Evolutionary conservation across 2,113 vertebrate species (phyloP).

Genomic region (Nannospalax galili): DNA sequence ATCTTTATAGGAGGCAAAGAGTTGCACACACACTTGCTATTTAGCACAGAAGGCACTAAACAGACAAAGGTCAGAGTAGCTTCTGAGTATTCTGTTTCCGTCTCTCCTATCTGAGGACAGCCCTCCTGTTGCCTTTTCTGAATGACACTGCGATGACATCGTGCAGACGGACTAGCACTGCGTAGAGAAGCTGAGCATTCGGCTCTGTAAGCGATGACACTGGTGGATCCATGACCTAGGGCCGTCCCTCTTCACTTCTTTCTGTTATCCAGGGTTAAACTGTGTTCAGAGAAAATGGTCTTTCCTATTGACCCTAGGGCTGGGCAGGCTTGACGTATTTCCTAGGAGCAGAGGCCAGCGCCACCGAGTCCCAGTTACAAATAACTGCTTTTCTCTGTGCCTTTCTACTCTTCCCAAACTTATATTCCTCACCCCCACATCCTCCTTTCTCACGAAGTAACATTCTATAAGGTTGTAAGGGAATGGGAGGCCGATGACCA

Average conservation of each 20-base stretch:
- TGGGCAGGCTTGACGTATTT: neutral
- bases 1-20: neutral
- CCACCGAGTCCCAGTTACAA: neutral
- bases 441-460: neutral
- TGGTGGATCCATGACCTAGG: neutral
- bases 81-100: neutral
- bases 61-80: neutral
- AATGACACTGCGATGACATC: neutral
- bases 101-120: neutral
- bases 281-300: neutral
- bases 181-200: too few relatives aligned
- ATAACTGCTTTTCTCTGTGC: neutral
- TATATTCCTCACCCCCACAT: neutral
- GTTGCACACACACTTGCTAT: neutral
- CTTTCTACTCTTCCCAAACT: neutral
- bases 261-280: neutral
- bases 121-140: neutral
- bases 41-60: neutral
- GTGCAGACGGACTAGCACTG: neutral
- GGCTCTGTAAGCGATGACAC: neutral
- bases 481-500: too few relatives aligned
- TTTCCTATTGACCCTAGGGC: neutral
- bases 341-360: neutral
- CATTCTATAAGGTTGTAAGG: neutral
- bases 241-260: neutral